Evolutionary conservation across 2,888 invertebrate species (phyloP).

Genomic region (Hofmannophila pseudospretella): DNA sequence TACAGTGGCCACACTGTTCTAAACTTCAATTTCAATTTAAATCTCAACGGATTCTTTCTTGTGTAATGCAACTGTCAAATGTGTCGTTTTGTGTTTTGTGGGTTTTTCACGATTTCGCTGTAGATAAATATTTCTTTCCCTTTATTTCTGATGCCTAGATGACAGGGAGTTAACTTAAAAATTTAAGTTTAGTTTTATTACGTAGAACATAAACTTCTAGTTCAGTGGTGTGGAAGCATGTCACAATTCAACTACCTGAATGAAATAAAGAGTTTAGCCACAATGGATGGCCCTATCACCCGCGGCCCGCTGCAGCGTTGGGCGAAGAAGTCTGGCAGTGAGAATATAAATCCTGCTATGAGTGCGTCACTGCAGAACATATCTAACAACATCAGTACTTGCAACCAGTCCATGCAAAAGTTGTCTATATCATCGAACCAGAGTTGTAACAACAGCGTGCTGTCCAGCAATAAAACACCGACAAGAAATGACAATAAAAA

Average conservation of each 20-base stretch:
- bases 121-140: too few relatives aligned
- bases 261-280: slow-evolving; percentile 86
- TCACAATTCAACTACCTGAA: slow-evolving; percentile 89
- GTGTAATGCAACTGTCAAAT: too few relatives aligned
- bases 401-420: slow-evolving; percentile 82
- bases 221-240: slow-evolving; percentile 62
- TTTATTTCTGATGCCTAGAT: neutral
- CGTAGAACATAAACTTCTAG: too few relatives aligned
- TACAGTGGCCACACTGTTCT: too few relatives aligned
- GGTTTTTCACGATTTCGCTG: neutral
- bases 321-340: slow-evolving; percentile 84
- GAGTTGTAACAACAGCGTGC: slow-evolving; percentile 72
- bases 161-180: neutral
- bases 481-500: slow-evolving; percentile 70
- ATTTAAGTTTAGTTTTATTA: neutral
- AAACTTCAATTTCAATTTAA: neutral
- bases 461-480: slow-evolving; percentile 77
- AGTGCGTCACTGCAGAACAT: slow-evolving; percentile 65
- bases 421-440: slow-evolving; percentile 78
- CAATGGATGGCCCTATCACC: slow-evolving; percentile 87
- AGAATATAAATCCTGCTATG: slow-evolving; percentile 71
- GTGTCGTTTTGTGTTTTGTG: neutral
- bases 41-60: too few relatives aligned
- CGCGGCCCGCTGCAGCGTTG: slow-evolving; percentile 88
- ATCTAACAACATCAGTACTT: slow-evolving; percentile 75